Percentiles rank a stretch among this genome's conserved stretches.
These are phyloP conservation scores for Dioctria rufipes DNA, from an alignment of 2,888 invertebrate species.

Conservation along the genomic window DNA sequence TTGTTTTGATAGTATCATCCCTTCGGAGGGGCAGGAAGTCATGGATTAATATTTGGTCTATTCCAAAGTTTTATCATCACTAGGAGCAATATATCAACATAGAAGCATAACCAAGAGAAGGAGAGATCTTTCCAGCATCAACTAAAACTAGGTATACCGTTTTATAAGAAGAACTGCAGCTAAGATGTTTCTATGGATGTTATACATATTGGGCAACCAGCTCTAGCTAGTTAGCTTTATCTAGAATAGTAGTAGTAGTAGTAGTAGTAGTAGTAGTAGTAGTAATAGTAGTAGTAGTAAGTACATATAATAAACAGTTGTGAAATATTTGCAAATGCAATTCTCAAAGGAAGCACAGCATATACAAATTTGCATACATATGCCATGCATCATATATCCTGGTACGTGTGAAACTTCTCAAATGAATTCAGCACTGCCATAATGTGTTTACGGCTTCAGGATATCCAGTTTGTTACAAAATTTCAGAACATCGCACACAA, in stretches of 20 bases:
- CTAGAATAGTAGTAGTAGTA: no score
- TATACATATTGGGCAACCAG: background rate
- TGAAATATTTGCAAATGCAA: constrained; percentile 46
- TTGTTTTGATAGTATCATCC: no score
- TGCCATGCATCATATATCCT: constrained; percentile 13
- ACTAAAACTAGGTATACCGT: no score
- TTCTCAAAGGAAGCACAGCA: constrained; percentile 34
- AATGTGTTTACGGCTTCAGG: constrained; percentile 33
- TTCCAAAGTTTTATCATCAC: constrained; percentile 5
- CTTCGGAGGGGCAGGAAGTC: background rate
- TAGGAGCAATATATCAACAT: constrained; percentile 1
- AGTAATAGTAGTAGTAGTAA: no score
- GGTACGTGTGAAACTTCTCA: constrained; percentile 35
- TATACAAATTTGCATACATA: constrained; percentile 11
- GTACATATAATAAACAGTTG: constrained; percentile 23
- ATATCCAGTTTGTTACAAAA: constrained; percentile 41
- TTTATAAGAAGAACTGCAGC: background rate
- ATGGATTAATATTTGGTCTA: background rate
- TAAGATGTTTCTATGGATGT: background rate
- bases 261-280: no score
- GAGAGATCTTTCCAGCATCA: no score
- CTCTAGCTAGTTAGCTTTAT: background rate
- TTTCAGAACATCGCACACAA: constrained; percentile 27
- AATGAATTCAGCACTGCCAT: constrained; percentile 2
- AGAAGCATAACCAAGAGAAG: background rate